A percentile compares a stretch with the other conserved stretches of the same genome.
Evolutionary conservation across 2,113 vertebrate genomes (phyloP).

Genomic region (Callipepla californica): DNA sequence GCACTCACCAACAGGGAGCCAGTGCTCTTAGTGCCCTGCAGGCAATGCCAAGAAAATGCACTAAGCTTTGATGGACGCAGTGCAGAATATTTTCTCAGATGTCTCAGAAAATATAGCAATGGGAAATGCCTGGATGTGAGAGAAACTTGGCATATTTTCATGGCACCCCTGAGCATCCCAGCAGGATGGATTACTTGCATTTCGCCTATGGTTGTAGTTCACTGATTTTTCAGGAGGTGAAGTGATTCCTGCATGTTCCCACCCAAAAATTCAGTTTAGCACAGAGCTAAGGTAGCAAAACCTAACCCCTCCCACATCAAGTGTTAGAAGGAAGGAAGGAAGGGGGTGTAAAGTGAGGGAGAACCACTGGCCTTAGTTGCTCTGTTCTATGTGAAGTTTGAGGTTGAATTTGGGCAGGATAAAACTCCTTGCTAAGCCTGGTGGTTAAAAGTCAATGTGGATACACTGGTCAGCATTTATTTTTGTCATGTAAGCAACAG

Average conservation of each 20-base stretch:
- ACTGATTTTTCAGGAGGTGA: neutral
- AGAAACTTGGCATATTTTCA: neutral
- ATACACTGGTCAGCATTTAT: neutral
- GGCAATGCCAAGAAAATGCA: neutral
- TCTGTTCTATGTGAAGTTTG: neutral
- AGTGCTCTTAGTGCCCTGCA: neutral
- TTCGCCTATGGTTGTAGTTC: neutral
- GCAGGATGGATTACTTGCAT: neutral
- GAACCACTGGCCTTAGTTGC: neutral
- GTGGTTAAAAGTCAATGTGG: neutral
- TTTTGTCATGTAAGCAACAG: neutral
- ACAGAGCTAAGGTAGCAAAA: neutral
- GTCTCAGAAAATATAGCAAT: neutral
- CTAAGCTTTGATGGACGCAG: neutral
- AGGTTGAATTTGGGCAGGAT: neutral
- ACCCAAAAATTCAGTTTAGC: neutral
- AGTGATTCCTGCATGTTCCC: neutral
- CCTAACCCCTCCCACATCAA: neutral
- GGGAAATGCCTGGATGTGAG: neutral
- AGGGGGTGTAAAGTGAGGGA: neutral
- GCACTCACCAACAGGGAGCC: too few relatives aligned
- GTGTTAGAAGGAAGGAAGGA: neutral
- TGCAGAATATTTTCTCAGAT: neutral
- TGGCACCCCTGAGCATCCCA: neutral
- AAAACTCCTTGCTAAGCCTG: neutral